Evolutionary conservation across 2,113 vertebrate genomes (phyloP), one percentile per base, ranked within the genome.

Genomic region (Spea multiplicata): DNA sequence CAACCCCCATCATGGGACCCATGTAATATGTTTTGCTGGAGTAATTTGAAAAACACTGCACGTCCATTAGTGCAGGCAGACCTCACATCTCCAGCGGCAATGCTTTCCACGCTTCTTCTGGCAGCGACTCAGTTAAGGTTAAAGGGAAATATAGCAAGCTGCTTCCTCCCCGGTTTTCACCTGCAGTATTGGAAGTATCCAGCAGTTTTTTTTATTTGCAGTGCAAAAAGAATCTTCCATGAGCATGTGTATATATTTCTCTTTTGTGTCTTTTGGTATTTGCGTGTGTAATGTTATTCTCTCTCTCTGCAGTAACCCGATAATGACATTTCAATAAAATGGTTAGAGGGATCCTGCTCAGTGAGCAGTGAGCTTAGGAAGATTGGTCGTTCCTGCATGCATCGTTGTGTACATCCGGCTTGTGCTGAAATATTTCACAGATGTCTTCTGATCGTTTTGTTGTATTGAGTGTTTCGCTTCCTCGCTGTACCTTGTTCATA

Each of bases 1-100:
- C 30, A 81, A 81, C 81, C 74, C 77, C 82, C 57, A 0, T 70
- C 78, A 77, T 67, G 61, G 68, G 84, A 86, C 78, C 87, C 86
- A 86, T 12, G 8, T 45, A 85, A 85, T 81, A 61, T 76, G 81
- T 86, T 47, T 85, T 73, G 59, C 66, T 84, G 12, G 10, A 17
- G 50, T 76, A 81, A 72, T 86, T 84, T 81, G 76, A 69, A 81
- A 52, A 82, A 57, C 77, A 83, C 2, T 82, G 10, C 83, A 66
- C 72, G 73, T 66, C 64, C 17, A 84, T 85, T 83, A 73, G 52
- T 62, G 62, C 61, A 49, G 14, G 67, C 17, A 72, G 69, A 57
- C 4, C 62, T 78, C 48, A 17, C 48, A 17, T 66, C 62, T 44
- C 62, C 13, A 53, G 64, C 45, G 14, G 55, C 55, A 9, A 17